phyloP scores from a whole-genome alignment of 2,888 invertebrate genomes.

The Drosophila barbarae region DNA sequence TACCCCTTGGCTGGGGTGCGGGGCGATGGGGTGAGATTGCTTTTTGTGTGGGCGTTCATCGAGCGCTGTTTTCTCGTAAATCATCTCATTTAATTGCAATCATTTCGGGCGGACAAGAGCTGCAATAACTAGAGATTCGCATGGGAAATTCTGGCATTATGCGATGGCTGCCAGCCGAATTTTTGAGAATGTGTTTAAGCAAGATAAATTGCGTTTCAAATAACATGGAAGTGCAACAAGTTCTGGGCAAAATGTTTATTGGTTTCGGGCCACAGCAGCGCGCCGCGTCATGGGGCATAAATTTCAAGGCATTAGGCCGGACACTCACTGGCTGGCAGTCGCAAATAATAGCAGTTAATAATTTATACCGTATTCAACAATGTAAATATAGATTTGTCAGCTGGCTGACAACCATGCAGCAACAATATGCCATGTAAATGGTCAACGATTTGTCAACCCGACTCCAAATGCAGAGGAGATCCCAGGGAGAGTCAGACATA shows the following conservation, averaged over 20 bases:
- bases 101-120: constrained; percentile 49
- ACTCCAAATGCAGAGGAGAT: constrained; percentile 20
- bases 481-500: constrained; percentile 2
- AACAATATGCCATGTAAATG: constrained; percentile 62
- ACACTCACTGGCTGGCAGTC: constrained; percentile 16
- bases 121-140: constrained; percentile 24
- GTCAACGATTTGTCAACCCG: constrained; percentile 63
- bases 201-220: constrained; percentile 62
- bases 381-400: constrained; percentile 68
- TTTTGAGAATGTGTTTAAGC: constrained; percentile 37
- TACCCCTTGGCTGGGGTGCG: constrained; percentile 13
- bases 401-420: constrained; percentile 45
- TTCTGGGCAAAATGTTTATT: constrained; percentile 57
- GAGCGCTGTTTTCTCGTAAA: constrained; percentile 50
- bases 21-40: neutral
- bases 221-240: constrained; percentile 64
- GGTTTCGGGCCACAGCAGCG: constrained; percentile 19
- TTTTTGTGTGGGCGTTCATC: constrained; percentile 49
- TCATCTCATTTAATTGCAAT: constrained; percentile 68
- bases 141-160: constrained; percentile 51
- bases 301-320: constrained; percentile 47
- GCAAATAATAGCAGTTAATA: constrained; percentile 57
- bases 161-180: constrained; percentile 1
- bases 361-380: constrained; percentile 62
- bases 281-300: constrained; percentile 54